These are phyloP conservation scores for Mus spicilegus DNA, from an alignment of 2,113 vertebrate species.

Conservation along the genomic window DNA sequence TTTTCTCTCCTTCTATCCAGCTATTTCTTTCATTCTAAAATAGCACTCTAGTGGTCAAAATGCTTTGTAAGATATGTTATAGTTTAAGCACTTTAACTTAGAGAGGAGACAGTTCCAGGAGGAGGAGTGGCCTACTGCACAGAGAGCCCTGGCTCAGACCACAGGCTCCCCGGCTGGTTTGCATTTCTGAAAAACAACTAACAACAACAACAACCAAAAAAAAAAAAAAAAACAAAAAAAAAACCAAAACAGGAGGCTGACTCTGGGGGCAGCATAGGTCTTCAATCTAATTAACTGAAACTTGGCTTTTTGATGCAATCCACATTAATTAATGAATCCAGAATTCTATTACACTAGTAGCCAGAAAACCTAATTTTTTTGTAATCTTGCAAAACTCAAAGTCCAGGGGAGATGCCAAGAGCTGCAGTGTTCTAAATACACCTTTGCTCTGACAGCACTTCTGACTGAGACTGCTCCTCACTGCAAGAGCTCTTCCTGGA, in stretches of 20 bases:
- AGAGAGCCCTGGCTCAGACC: background rate
- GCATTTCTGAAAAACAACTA: background rate
- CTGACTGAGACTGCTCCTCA: background rate
- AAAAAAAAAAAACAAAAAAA: no score
- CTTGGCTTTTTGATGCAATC: background rate
- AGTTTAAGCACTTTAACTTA: background rate
- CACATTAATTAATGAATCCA: background rate
- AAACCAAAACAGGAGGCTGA: background rate
- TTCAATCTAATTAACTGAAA: background rate
- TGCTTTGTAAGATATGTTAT: background rate
- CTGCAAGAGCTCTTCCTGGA: background rate
- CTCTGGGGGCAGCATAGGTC: background rate
- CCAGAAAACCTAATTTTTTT: background rate
- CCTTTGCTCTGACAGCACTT: background rate
- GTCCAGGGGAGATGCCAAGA: background rate
- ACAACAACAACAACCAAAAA: no score
- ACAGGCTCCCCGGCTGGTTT: accelerated
- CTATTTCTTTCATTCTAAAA: background rate
- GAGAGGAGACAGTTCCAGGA: background rate
- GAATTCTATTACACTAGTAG: background rate
- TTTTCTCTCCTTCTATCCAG: background rate
- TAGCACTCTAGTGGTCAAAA: background rate
- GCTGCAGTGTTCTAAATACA: background rate
- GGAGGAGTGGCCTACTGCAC: background rate
- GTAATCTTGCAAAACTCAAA: background rate